A percentile compares a stretch with the other conserved stretches of the same genome.
phyloP scores from a whole-genome alignment of 2,113 vertebrate species.

The Platanista minor region DNA sequence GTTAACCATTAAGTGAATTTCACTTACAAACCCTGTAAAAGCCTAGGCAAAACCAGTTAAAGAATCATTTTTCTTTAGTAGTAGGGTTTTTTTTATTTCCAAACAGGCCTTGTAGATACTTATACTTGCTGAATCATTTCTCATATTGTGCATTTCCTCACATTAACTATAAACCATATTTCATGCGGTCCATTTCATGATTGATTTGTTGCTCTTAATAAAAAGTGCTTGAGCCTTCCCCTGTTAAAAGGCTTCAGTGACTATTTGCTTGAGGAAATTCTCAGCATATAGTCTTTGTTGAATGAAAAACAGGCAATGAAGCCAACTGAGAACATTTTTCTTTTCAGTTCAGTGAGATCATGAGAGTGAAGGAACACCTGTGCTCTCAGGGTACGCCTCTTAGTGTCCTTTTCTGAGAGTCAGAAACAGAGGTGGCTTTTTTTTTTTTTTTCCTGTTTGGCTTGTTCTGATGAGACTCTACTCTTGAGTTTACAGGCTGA shows the following conservation, averaged over 20 bases:
- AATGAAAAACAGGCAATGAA: not conserved
- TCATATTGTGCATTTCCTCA: not conserved
- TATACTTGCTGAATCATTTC: not conserved
- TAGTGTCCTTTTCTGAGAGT: not conserved
- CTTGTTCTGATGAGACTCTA: not conserved
- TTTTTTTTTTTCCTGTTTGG: not conserved
- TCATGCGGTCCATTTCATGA: constrained; percentile 21
- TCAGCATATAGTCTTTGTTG: not conserved
- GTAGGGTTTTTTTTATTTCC: not conserved
- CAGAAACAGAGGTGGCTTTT: not conserved
- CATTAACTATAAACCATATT: not conserved
- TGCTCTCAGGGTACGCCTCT: not conserved
- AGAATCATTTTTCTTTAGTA: not conserved
- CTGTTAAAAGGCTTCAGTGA: not conserved
- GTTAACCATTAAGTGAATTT: not conserved
- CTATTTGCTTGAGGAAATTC: constrained; percentile 21
- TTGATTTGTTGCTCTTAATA: constrained; percentile 31
- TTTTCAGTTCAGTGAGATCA: not conserved
- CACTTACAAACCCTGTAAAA: not conserved
- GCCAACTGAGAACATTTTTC: not conserved
- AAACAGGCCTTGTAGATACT: not conserved
- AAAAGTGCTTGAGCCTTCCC: not conserved
- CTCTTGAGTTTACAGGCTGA: not conserved
- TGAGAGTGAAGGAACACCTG: not conserved
- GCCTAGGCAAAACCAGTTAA: not conserved